Percentiles rank a stretch among this genome's conserved stretches.
Evolutionary conservation across 2,888 invertebrate species (phyloP).

Genomic region (Spodoptera exigua): DNA sequence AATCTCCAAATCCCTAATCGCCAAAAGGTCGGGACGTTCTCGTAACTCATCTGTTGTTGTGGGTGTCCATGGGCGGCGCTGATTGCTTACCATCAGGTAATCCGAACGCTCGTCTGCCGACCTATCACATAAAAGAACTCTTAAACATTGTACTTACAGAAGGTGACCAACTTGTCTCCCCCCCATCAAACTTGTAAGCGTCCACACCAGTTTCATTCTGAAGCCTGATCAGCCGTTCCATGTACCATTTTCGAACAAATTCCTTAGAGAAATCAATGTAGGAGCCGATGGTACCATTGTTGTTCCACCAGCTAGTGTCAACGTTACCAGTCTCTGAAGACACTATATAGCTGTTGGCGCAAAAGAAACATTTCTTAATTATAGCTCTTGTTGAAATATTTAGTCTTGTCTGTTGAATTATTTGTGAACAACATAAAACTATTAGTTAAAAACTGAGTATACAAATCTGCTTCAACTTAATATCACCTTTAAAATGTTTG

Average conservation of each 20-base stretch:
- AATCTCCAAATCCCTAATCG: too few relatives aligned
- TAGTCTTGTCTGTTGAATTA: too few relatives aligned
- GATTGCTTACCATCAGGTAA: too few relatives aligned
- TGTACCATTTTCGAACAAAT: conserved; percentile 90
- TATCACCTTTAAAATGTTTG: too few relatives aligned
- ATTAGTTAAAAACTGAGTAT: too few relatives aligned
- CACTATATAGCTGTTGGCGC: conserved; percentile 80
- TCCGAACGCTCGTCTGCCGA: too few relatives aligned
- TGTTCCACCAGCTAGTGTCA: conserved; percentile 88
- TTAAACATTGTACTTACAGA: conserved; percentile 71
- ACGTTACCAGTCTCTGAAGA: conserved; percentile 81
- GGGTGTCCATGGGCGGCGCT: too few relatives aligned
- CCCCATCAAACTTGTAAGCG: conserved; percentile 95
- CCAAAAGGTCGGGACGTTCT: too few relatives aligned
- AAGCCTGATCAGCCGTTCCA: conserved; percentile 83
- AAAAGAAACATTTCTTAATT: neutral
- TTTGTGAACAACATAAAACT: too few relatives aligned
- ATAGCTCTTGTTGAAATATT: neutral
- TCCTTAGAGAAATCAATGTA: conserved; percentile 93
- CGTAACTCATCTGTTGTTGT: too few relatives aligned
- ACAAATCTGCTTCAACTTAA: too few relatives aligned
- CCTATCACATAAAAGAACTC: too few relatives aligned
- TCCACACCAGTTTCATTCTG: conserved; percentile 90
- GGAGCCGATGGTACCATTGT: conserved; percentile 85
- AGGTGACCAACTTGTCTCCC: conserved; percentile 92